Percentiles rank a stretch among this genome's conserved stretches.
Evolutionary conservation across 2,113 vertebrate species (phyloP).

Genomic region (Carettochelys insculpta): DNA sequence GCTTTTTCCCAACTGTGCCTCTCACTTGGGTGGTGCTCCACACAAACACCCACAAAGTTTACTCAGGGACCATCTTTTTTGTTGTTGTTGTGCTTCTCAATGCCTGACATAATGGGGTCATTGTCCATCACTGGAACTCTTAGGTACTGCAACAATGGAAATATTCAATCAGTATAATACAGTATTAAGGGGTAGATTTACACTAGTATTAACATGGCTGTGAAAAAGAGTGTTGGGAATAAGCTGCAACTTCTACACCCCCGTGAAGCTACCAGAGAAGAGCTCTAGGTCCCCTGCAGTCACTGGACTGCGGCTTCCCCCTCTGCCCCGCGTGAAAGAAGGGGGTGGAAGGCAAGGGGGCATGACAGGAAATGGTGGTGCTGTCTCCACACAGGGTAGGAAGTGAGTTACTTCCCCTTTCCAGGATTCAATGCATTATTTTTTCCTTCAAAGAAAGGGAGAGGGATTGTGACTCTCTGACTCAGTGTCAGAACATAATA

Average conservation of each 20-base stretch:
- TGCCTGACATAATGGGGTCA: neutral
- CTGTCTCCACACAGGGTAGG: neutral
- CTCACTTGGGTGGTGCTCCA: neutral
- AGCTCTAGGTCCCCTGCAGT: neutral
- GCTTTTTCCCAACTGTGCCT: neutral
- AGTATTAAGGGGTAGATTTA: no score
- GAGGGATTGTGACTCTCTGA: neutral
- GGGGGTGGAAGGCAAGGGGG: no score
- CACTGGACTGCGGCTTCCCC: neutral
- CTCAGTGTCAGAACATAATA: no score
- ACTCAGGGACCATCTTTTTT: neutral
- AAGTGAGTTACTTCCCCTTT: neutral
- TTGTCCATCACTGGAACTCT: neutral
- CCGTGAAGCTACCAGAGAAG: neutral
- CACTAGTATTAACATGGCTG: neutral
- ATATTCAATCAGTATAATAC: no score
- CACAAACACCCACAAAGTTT: neutral
- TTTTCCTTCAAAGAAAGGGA: neutral
- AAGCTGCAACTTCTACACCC: neutral
- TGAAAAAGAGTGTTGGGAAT: neutral
- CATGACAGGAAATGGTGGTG: no score
- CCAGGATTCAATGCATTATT: neutral
- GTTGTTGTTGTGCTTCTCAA: accelerated
- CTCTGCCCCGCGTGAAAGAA: neutral
- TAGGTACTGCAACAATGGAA: neutral